phyloP scores from a whole-genome alignment of 2,113 vertebrate genomes.

The Cacatua alba region DNA sequence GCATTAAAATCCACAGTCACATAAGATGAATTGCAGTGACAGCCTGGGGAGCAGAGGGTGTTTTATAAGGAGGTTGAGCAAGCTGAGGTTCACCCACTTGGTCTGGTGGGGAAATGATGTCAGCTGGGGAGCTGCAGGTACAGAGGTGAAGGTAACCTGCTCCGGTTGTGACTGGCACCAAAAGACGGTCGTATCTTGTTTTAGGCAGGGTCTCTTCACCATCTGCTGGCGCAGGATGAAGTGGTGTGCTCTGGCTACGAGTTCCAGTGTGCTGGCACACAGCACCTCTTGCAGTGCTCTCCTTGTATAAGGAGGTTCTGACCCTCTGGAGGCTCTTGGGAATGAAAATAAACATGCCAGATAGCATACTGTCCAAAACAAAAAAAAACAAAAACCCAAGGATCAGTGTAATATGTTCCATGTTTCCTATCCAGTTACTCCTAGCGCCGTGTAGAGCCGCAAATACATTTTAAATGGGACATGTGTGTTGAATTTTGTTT shows the following conservation, averaged over 20 bases:
- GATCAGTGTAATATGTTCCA: not conserved
- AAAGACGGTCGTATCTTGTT: rapidly evolving
- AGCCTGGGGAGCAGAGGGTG: not conserved
- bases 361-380: not conserved
- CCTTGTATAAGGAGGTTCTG: not conserved
- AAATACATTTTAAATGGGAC: not conserved
- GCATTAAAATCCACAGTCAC: rapidly evolving
- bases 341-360: not conserved
- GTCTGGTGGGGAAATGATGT: rapidly evolving
- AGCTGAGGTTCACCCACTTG: not conserved
- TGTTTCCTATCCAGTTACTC: not conserved
- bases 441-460: not conserved
- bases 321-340: not conserved
- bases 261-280: rapidly evolving
- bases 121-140: not conserved
- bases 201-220: not conserved
- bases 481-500: not conserved
- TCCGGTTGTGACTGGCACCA: not conserved
- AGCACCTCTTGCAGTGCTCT: not conserved
- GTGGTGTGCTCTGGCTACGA: rapidly evolving
- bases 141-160: not conserved
- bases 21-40: not conserved
- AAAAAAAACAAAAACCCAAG: not conserved
- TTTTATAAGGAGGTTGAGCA: not conserved
- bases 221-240: not conserved